Evolutionary conservation across 37 sponge, comb jelly and placozoan species (phyloP).

Genomic region (Halichondria panicea): DNA sequence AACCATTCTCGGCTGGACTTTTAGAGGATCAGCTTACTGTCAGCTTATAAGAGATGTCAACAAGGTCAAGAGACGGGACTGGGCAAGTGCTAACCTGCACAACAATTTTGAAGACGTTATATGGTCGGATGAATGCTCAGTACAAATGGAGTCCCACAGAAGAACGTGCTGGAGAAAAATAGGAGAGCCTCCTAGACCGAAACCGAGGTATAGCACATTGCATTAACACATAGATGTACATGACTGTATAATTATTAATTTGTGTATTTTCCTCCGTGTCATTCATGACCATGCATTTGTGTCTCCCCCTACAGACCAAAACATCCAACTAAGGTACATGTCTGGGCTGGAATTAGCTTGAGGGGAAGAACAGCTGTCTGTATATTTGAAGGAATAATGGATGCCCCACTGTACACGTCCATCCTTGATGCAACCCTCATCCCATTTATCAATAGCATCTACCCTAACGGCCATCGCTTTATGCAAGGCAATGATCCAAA

Average conservation of each 20-base stretch:
- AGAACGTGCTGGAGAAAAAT: constrained; percentile 20
- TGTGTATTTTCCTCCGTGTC: too few relatives aligned
- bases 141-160: constrained; percentile 24
- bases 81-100: neutral
- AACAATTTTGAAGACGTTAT: constrained; percentile 28
- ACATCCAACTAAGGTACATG: constrained; percentile 43
- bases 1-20: constrained; percentile 33
- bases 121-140: constrained; percentile 30
- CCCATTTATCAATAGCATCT: constrained; percentile 16
- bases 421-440: constrained; percentile 12
- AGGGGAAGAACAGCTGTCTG: constrained; percentile 27
- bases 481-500: constrained; percentile 43
- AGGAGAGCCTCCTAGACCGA: constrained; percentile 6
- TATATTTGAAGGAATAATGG: constrained; percentile 46
- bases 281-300: too few relatives aligned
- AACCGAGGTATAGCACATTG: too few relatives aligned
- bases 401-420: constrained; percentile 20
- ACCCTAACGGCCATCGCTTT: constrained; percentile 10
- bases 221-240: too few relatives aligned
- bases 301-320: too few relatives aligned
- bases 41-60: constrained; percentile 27
- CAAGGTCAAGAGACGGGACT: constrained; percentile 27
- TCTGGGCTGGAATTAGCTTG: constrained; percentile 48
- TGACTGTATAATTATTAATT: too few relatives aligned
- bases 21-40: constrained; percentile 26